Percentiles rank a stretch among this genome's conserved stretches.
phyloP scores from a whole-genome alignment of 1,140 invertebrate genomes.

The Rhopalosiphum maidis region DNA sequence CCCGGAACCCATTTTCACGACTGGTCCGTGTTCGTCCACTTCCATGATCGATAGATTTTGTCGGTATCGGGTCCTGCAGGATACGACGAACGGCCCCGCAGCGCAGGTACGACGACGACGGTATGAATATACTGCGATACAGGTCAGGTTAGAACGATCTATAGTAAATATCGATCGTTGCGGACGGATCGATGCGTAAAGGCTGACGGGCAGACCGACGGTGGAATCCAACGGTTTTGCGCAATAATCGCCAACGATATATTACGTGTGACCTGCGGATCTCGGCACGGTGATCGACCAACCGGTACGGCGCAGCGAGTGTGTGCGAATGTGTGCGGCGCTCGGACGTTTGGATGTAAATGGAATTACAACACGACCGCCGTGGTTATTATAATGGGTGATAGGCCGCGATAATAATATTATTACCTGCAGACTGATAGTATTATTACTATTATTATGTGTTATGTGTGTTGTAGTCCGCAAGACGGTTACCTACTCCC shows the following conservation, averaged over 20 bases:
- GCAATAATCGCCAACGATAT: not conserved
- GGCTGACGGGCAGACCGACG: too few relatives aligned
- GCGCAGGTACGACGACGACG: too few relatives aligned
- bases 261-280: too few relatives aligned
- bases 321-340: not conserved
- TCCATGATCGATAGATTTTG: not conserved
- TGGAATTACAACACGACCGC: not conserved
- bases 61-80: too few relatives aligned
- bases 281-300: not conserved
- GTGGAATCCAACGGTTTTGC: not conserved
- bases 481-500: not conserved
- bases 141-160: too few relatives aligned
- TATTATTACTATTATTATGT: not conserved
- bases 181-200: too few relatives aligned
- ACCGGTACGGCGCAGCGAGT: not conserved
- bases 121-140: too few relatives aligned
- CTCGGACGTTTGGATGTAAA: not conserved
- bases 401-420: not conserved
- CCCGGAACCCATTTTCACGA: slow-evolving; percentile 21
- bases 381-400: not conserved
- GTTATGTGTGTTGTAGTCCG: not conserved
- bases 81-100: too few relatives aligned
- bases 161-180: too few relatives aligned
- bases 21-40: not conserved
- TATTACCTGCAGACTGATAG: not conserved